Conservation (phyloP, 2,113 vertebrate species). For the Antidorcas marsupialis region DNA sequence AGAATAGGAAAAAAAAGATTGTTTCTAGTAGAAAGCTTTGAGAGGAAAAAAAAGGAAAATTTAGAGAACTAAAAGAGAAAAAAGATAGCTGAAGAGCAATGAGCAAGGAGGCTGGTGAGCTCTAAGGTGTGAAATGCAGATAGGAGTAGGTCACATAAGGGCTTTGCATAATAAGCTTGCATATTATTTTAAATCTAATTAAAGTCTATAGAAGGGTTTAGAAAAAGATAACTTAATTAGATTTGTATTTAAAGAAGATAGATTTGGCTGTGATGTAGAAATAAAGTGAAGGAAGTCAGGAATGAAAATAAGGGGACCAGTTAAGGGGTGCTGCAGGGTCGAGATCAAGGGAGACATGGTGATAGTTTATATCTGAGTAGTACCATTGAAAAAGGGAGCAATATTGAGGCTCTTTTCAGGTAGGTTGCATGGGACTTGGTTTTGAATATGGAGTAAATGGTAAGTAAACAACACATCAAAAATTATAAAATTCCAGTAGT, state of each 20-base stretch:
- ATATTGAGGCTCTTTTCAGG: background rate
- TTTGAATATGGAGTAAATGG: background rate
- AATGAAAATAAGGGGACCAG: background rate
- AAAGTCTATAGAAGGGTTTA: background rate
- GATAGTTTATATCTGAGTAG: background rate
- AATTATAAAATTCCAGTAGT: background rate
- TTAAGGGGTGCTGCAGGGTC: background rate
- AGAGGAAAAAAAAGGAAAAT: background rate
- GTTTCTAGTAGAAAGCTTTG: background rate
- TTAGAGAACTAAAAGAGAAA: background rate
- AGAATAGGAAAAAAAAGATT: background rate
- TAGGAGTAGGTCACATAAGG: background rate
- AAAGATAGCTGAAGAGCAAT: background rate
- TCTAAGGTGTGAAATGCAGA: background rate
- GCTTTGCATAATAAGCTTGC: background rate
- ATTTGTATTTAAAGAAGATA: background rate
- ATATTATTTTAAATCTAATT: background rate
- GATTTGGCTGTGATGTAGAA: background rate
- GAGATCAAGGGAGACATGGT: background rate
- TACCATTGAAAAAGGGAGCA: background rate
- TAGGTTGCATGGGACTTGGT: background rate
- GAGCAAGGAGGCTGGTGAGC: background rate
- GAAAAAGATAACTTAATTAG: slow-evolving; percentile 35
- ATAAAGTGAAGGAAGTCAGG: background rate
- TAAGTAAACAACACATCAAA: background rate